Evolutionary conservation across 2,113 vertebrate genomes (phyloP).

Genomic region (Oxygymnocypris stewartii): DNA sequence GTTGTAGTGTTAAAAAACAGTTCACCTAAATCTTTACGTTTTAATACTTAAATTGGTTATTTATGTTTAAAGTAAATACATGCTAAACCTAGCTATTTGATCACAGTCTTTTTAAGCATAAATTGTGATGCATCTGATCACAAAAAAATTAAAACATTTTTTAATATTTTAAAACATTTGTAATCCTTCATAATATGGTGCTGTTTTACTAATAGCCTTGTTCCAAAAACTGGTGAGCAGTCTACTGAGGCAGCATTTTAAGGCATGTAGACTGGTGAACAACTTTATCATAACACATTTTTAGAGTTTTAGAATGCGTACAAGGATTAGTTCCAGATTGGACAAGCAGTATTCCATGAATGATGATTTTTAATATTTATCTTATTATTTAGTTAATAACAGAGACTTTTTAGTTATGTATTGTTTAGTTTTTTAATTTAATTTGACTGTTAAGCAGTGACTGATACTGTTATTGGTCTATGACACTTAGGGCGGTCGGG

Average conservation of each 20-base stretch:
- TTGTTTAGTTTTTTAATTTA: background rate
- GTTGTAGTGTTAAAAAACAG: background rate
- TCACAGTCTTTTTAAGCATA: too few species aligned
- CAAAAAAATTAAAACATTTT: too few species aligned
- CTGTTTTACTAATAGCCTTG: too few species aligned
- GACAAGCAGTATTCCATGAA: background rate
- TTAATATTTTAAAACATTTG: background rate
- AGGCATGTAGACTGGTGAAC: background rate
- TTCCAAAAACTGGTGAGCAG: background rate
- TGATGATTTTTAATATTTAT: background rate
- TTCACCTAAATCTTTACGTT: background rate
- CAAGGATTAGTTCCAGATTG: background rate
- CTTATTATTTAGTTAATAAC: background rate
- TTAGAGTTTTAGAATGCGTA: background rate
- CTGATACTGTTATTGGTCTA: background rate
- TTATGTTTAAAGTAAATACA: background rate
- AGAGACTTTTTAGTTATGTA: background rate
- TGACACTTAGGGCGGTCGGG: slow-evolving; percentile 85
- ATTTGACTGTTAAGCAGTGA: too few species aligned
- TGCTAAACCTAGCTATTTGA: background rate
- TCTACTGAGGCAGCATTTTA: background rate
- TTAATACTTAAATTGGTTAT: background rate
- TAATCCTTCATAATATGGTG: background rate
- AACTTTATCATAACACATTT: background rate
- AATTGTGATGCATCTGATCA: background rate